phyloP scores from a whole-genome alignment of 2,113 vertebrate genomes.

The Burhinus bistriatus region DNA sequence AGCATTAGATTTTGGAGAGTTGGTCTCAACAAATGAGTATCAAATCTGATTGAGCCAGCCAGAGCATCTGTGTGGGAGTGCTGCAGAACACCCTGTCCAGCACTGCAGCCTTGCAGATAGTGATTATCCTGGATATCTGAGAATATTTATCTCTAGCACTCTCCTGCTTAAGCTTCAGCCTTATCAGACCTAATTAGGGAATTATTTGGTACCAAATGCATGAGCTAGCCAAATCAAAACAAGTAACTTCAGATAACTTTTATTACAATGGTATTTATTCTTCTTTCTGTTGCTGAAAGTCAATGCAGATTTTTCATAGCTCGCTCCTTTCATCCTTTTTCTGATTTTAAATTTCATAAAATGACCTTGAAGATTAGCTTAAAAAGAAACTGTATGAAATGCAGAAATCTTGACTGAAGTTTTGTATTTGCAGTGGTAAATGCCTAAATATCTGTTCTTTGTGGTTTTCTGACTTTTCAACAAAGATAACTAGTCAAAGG shows the following conservation, averaged over 20 bases:
- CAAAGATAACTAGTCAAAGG: not conserved
- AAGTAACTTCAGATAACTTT: not conserved
- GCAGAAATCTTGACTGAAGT: not conserved
- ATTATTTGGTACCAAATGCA: not conserved
- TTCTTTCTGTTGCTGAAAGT: not conserved
- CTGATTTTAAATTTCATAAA: not conserved
- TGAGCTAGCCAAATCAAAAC: not conserved
- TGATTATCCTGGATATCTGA: not conserved
- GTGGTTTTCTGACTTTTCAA: not conserved
- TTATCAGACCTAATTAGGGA: constrained; percentile 19
- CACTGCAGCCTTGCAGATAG: not conserved
- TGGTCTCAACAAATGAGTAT: not conserved
- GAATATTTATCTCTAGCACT: constrained; percentile 22
- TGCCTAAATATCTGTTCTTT: not conserved
- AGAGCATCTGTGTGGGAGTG: not conserved
- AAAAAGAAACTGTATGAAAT: not conserved
- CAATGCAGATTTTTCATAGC: not conserved
- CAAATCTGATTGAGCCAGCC: not conserved
- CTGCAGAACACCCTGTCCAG: not conserved
- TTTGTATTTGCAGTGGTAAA: not conserved
- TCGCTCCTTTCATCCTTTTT: not conserved
- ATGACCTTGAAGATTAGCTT: not conserved
- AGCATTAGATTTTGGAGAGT: not conserved
- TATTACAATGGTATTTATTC: not conserved
- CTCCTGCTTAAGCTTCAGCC: constrained; percentile 29